A percentile compares a stretch with the other conserved stretches of the same genome.
These are phyloP conservation scores for Caenorhabditis zanzibari DNA, from an alignment of 2,888 invertebrate genomes.

Conservation along the genomic window DNA sequence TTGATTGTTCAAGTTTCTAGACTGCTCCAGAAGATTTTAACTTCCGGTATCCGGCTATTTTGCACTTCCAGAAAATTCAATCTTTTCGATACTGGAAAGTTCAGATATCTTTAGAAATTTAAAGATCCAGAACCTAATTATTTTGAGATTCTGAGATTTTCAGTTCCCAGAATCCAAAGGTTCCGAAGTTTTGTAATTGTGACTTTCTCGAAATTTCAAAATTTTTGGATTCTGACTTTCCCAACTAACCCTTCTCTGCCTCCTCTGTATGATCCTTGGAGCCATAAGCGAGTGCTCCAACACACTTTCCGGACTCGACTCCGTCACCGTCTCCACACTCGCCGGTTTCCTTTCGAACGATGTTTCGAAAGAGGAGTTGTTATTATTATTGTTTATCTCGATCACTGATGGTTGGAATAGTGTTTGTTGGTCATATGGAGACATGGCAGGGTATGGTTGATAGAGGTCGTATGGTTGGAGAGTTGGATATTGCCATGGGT, in stretches of 20 bases:
- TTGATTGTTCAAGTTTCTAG: no score
- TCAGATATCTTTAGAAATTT: no score
- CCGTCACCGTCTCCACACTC: not conserved
- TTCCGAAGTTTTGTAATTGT: no score
- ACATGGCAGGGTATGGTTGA: slow-evolving; percentile 4
- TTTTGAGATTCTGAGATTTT: no score
- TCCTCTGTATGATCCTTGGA: not conserved
- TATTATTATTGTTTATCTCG: not conserved
- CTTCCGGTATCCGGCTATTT: no score
- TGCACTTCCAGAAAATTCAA: no score
- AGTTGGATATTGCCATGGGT: slow-evolving; percentile 11
- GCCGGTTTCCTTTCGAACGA: not conserved
- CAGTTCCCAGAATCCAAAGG: no score
- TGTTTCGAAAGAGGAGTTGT: not conserved
- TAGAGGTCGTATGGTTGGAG: not conserved
- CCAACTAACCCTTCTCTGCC: not conserved
- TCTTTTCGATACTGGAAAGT: no score
- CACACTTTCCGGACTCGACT: not conserved
- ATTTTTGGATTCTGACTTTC: not conserved
- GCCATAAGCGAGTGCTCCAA: not conserved
- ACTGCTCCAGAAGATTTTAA: no score
- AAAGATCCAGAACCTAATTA: no score
- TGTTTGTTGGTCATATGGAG: not conserved
- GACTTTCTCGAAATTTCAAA: not conserved
- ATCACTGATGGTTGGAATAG: not conserved